Conservation (phyloP, 2,113 vertebrate species). For the Paramisgurnus dabryanus region DNA sequence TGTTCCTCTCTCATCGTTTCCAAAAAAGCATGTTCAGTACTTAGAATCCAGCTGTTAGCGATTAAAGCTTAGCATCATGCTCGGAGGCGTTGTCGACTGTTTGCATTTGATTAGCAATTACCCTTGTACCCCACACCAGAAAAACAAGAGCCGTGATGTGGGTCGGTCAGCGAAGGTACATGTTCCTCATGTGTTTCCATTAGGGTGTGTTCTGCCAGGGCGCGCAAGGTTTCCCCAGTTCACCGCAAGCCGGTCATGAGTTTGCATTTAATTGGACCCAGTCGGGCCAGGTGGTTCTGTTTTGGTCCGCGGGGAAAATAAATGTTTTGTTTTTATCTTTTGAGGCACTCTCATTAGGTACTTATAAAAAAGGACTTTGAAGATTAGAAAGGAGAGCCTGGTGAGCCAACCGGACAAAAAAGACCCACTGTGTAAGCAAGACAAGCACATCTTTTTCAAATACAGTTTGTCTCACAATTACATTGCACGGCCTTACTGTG, state of each 20-base stretch:
- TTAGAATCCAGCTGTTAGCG: slow-evolving; percentile 66
- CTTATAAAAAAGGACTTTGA: slow-evolving; percentile 75
- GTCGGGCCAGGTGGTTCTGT: slow-evolving; percentile 71
- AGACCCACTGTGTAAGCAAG: slow-evolving; percentile 62
- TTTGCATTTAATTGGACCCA: slow-evolving; percentile 67
- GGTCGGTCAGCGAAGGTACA: slow-evolving; percentile 55
- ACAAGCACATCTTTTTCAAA: slow-evolving; percentile 62
- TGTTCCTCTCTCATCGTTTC: background rate
- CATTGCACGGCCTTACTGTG: slow-evolving; percentile 57
- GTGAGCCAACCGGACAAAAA: slow-evolving; percentile 65
- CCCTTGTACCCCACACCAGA: slow-evolving; percentile 36
- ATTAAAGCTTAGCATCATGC: slow-evolving; percentile 65
- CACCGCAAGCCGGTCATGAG: slow-evolving; percentile 60
- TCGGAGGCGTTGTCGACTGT: slow-evolving; percentile 57
- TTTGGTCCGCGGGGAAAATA: slow-evolving; percentile 69
- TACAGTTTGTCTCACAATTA: slow-evolving; percentile 41
- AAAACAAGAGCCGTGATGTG: slow-evolving; percentile 45
- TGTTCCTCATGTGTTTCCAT: slow-evolving; percentile 64
- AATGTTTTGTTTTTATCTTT: slow-evolving; percentile 76
- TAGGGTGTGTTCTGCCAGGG: slow-evolving; percentile 60
- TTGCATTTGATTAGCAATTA: slow-evolving; percentile 75
- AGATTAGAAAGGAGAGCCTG: slow-evolving; percentile 72
- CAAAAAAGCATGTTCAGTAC: slow-evolving; percentile 54
- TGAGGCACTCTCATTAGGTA: slow-evolving; percentile 72
- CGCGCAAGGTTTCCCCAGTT: slow-evolving; percentile 62